These are phyloP conservation scores for Natrix natrix DNA, from an alignment of 2,797 vertebrate genomes.

Conservation along the genomic window DNA sequence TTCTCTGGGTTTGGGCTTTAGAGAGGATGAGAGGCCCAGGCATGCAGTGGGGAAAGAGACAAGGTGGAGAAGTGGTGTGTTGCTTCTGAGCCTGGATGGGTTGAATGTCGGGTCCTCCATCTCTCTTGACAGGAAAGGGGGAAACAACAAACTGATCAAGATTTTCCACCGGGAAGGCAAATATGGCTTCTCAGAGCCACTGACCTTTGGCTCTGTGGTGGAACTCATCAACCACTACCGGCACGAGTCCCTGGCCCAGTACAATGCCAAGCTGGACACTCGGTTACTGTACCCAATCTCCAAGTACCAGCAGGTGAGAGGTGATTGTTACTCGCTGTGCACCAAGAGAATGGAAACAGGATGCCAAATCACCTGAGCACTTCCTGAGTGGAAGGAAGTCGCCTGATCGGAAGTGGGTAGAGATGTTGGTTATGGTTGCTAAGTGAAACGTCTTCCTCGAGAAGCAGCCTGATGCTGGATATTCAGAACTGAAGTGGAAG, in stretches of 20 bases:
- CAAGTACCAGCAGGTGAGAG: slow-evolving; percentile 85
- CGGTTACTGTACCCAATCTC: slow-evolving; percentile 86
- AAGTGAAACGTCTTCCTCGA: neutral
- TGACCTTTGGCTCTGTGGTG: slow-evolving; percentile 84
- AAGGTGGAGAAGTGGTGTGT: fast-evolving
- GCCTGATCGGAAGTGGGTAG: neutral
- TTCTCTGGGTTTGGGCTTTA: neutral
- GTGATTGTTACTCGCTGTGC: neutral
- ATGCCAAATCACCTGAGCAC: neutral
- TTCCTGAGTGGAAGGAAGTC: neutral
- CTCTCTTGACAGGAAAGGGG: slow-evolving; percentile 79
- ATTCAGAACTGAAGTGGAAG: neutral
- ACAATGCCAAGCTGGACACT: slow-evolving; percentile 90
- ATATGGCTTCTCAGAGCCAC: slow-evolving; percentile 89
- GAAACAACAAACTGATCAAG: slow-evolving; percentile 90
- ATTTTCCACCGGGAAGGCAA: slow-evolving; percentile 84
- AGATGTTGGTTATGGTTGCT: neutral
- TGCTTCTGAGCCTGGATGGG: too few species aligned
- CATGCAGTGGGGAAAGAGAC: neutral
- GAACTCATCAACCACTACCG: slow-evolving; percentile 88
- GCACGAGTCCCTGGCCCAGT: slow-evolving; percentile 87
- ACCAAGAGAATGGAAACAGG: neutral
- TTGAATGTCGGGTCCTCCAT: neutral
- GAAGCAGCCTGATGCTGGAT: neutral
- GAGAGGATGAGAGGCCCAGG: neutral